These are phyloP conservation scores for Prolemur simus DNA, from an alignment of 2,113 vertebrate species.

Conservation along the genomic window DNA sequence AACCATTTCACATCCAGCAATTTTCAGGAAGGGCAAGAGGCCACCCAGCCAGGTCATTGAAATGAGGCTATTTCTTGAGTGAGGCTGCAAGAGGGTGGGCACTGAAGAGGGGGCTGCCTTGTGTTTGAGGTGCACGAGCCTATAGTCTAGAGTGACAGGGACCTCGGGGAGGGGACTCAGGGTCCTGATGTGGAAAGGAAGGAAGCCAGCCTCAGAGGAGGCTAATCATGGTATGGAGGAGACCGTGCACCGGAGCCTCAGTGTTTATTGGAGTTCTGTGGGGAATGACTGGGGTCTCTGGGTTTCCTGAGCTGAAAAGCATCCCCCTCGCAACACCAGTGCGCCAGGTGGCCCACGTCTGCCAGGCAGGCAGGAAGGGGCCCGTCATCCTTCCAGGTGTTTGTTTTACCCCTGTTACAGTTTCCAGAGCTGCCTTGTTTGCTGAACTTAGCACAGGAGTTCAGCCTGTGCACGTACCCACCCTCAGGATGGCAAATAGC, in stretches of 20 bases:
- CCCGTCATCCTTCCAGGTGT: background rate
- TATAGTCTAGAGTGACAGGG: background rate
- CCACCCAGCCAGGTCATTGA: background rate
- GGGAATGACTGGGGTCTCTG: background rate
- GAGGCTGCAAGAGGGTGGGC: background rate
- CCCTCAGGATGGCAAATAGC: background rate
- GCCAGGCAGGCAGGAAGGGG: background rate
- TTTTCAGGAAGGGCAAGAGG: background rate
- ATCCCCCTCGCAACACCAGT: background rate
- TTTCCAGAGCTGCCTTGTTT: background rate
- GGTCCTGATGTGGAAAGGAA: background rate
- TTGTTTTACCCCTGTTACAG: background rate
- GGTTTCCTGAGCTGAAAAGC: background rate
- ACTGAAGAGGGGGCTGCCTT: rapidly evolving
- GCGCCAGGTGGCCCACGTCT: background rate
- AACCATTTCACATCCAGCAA: background rate
- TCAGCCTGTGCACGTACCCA: rapidly evolving
- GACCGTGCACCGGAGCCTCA: rapidly evolving
- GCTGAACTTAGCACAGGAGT: background rate
- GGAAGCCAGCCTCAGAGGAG: background rate
- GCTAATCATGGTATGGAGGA: rapidly evolving
- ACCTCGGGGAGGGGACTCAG: background rate
- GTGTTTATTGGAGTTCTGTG: background rate
- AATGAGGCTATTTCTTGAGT: background rate
- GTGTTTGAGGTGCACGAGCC: background rate